Conservation (phyloP, 2,888 invertebrate species). For the Eilema sororculum region DNA sequence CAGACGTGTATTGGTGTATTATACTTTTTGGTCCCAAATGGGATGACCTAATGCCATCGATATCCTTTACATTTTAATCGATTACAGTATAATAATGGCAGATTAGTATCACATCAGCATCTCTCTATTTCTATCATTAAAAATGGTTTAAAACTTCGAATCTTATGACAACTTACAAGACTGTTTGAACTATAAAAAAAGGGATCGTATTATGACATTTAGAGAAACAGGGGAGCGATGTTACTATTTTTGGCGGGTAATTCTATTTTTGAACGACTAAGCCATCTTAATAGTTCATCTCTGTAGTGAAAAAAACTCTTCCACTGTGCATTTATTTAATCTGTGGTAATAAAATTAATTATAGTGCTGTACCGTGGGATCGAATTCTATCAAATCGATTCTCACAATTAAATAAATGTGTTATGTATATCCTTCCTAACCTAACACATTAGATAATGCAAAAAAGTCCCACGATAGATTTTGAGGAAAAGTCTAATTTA, state of each 20-base stretch:
- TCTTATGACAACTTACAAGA: not conserved
- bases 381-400: not conserved
- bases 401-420: not conserved
- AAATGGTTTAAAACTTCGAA: not conserved
- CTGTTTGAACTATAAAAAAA: not conserved
- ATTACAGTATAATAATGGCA: no score
- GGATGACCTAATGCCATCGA: no score
- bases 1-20: no score
- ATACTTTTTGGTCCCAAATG: no score
- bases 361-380: not conserved
- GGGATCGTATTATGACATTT: not conserved
- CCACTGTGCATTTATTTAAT: not conserved
- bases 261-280: not conserved
- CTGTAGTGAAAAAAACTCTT: not conserved
- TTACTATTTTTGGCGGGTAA: not conserved
- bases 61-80: no score
- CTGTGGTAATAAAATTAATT: not conserved
- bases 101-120: no score
- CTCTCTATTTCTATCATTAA: not conserved
- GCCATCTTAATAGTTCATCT: not conserved
- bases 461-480: not conserved
- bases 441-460: not conserved
- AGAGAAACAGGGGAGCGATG: not conserved
- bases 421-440: constrained; percentile 3
- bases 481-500: no score